phyloP scores from a whole-genome alignment of 2,113 vertebrate species.

The Peromyscus leucopus region DNA sequence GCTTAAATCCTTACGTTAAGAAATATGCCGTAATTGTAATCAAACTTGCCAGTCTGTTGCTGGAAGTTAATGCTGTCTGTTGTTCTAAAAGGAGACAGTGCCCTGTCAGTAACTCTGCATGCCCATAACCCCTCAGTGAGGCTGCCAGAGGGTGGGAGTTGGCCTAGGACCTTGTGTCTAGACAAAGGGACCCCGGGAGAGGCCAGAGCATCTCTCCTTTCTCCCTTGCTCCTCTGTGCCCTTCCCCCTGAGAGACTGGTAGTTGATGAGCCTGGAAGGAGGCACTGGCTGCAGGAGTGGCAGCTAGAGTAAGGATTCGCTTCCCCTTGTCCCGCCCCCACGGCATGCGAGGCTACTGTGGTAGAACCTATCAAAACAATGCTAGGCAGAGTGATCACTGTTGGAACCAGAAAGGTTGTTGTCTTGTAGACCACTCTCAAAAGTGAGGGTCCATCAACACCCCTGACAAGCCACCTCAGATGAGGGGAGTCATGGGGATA shows the following conservation, averaged over 20 bases:
- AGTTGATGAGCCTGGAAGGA: no score
- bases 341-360: background rate
- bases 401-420: background rate
- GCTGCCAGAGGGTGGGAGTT: background rate
- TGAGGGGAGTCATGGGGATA: background rate
- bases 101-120: background rate
- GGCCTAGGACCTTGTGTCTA: background rate
- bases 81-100: background rate
- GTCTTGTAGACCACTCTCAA: background rate
- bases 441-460: background rate
- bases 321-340: background rate
- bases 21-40: background rate
- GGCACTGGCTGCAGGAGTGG: background rate
- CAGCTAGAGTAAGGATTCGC: no score
- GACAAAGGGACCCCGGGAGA: background rate
- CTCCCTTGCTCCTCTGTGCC: no score
- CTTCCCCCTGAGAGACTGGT: background rate
- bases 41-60: background rate
- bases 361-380: background rate
- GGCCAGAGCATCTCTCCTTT: background rate
- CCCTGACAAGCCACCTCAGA: no score
- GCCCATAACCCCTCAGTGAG: no score
- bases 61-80: conserved; percentile 29
- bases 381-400: background rate
- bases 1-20: background rate